Evolutionary conservation across 2,113 vertebrate species (phyloP), one percentile per base, ranked within the genome.

Genomic region (Chionomys nivalis): DNA sequence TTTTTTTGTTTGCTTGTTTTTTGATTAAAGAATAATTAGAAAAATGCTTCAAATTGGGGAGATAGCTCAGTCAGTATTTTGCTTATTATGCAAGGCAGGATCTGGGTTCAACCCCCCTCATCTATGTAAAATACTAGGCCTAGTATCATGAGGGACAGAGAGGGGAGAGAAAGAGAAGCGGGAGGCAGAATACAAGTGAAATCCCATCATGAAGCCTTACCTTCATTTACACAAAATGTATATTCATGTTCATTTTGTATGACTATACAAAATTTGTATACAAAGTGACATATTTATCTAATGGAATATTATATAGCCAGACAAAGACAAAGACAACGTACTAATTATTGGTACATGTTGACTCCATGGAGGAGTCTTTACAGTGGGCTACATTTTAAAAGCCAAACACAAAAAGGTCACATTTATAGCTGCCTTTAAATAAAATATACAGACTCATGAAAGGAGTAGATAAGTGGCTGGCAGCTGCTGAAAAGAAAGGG

Each of bases 311-410:
- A 78, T 6, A 13, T 36, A 96, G 33, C 14, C 73, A 72, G 16
- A 82, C 93, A 87, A 82, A 81, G 19, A 52, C 49, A 52, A 39
- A 82, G 16, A 58, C 17, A 58, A 7, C 5, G 17, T 58, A 65
- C 76, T 47, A 70, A 49, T 81, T 61, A 89, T 9, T 90, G 42
- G 42, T 31, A n/a, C 3, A 23, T 65, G 10, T 73, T 65, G 44
- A 82, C 9, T 92, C 11, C 52, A 66, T 11, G 8, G 47, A 70
- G 55, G 39, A 92, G 24, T 1, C 24, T 26, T 77, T 39, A 65
- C 91, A 94, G 90, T 63, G n/a, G 73, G 12, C 26, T 89, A 65
- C 0, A 1, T 73, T 44, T 88, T 89, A 93, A 83, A 93, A 93
- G 7, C 2, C 83, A 68, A 24, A 65, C 36, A 78, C 12, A 42